A percentile compares a stretch with the other conserved stretches of the same genome.
Evolutionary conservation across 2,888 invertebrate species (phyloP).

Genomic region (Chydorus sphaericus): DNA sequence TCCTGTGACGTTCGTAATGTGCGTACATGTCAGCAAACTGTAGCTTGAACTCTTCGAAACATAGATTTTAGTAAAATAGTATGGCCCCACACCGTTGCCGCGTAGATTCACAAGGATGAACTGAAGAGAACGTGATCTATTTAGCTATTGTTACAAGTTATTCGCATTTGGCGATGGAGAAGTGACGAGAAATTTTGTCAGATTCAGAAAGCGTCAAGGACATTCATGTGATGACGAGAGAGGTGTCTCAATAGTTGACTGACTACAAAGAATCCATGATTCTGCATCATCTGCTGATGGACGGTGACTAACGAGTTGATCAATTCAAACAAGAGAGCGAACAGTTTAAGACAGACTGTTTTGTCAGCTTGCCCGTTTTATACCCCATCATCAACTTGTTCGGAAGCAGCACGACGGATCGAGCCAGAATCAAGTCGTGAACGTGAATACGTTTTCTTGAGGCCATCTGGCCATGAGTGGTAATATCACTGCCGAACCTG

Average conservation of each 20-base stretch:
- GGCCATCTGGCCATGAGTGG: constrained; percentile 98
- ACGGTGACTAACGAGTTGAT: constrained; percentile 94
- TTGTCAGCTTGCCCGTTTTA: too few relatives aligned
- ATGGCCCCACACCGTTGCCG: too few relatives aligned
- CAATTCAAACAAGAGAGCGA: constrained; percentile 93
- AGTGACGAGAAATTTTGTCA: constrained; percentile 84
- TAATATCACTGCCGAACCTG: constrained; percentile 72
- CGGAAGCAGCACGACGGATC: constrained; percentile 98
- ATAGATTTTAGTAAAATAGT: constrained; percentile 99
- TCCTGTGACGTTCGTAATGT: constrained; percentile 82
- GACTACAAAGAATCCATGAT: constrained; percentile 94
- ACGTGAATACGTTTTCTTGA: constrained; percentile 97
- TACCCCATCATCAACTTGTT: constrained; percentile 97
- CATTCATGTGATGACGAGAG: constrained; percentile 82
- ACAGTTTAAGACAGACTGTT: constrained; percentile 81
- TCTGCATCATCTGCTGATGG: constrained; percentile 98
- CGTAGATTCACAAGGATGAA: constrained; percentile 97
- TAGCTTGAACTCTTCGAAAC: constrained; percentile 93
- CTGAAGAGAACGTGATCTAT: constrained; percentile 99
- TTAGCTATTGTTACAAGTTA: constrained; percentile 80
- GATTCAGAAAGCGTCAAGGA: constrained; percentile 74
- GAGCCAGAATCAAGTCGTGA: constrained; percentile 97
- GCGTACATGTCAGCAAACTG: constrained; percentile 97
- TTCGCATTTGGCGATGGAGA: constrained; percentile 86
- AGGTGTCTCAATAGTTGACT: constrained; percentile 91